Conservation (phyloP, 1,140 invertebrate species). For the Leptinotarsa texana region DNA sequence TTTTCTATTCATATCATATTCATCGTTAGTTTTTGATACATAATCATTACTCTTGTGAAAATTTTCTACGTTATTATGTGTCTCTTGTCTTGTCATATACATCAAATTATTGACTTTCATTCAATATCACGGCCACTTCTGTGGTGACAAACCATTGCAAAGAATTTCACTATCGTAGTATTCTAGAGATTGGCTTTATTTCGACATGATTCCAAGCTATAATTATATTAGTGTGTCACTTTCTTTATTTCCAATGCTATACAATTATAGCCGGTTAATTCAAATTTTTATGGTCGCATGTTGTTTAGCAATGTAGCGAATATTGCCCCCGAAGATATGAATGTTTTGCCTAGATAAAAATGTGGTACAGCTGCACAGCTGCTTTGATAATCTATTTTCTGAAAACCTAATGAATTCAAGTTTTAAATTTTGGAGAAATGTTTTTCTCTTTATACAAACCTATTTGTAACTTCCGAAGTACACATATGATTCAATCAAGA, state of each 20-base stretch:
- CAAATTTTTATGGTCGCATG: neutral
- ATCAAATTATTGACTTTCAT: neutral
- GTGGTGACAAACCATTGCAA: neutral
- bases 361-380: too few relatives aligned
- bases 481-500: too few relatives aligned
- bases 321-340: neutral
- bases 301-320: neutral
- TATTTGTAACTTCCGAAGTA: too few relatives aligned
- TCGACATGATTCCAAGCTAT: neutral
- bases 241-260: conserved; percentile 7
- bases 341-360: too few relatives aligned
- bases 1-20: too few relatives aligned
- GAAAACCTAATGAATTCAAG: too few relatives aligned
- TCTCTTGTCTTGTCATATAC: neutral
- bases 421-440: too few relatives aligned
- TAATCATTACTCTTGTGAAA: too few relatives aligned
- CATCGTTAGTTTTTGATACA: too few relatives aligned
- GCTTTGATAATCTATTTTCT: too few relatives aligned
- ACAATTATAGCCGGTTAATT: neutral
- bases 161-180: neutral
- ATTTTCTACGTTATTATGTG: too few relatives aligned
- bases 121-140: neutral
- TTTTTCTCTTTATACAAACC: too few relatives aligned
- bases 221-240: conserved; percentile 8
- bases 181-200: neutral